Base-by-base conservation (phyloP, 92 coral and sea anemone species). In the Pocillopora grandis region DNA sequence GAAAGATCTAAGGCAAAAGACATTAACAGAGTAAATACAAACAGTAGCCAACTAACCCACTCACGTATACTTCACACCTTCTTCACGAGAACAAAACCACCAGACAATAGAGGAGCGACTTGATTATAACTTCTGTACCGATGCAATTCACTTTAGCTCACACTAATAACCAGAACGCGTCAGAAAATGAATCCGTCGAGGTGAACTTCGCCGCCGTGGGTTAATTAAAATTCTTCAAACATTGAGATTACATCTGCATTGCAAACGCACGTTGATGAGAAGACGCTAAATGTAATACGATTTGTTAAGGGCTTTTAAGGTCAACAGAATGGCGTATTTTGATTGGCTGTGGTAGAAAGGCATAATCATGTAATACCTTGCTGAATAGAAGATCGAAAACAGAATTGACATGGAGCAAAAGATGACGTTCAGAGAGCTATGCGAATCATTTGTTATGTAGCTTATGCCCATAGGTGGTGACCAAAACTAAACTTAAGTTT, bases 171-270 rank as follows among this genome's bases (percentile, higher is more conserved):
- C 18, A 56, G 65, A 75, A 17, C 21, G 57, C 2, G 1, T 7
- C 20, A 71, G 58, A 71, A 71, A 36, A 13, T 4, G 3, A 36
- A 42, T 42, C 52, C 8, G 52, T 42, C 52, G 52, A 3, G 8
- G 52, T 42, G 8, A 42, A 42, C 52, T 42, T 42, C 8, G 52
- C 52, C 52, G 31, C 68, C n/a, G 69, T 33, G 57, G n/a, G 12
- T 37, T 76, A 27, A 76, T 76, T 59, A 16, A 16, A 31, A 58
- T 76, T 57, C 80, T 60, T 76, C 35, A 76, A 76, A 61, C 68
- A 75, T 20, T 56, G 18, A 66, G 79, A 27, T 16, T 8, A 16
- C 33, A 76, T 60, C 68, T 61, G 80, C 68, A 76, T 76, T 55
- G 17, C 66, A 76, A 62, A 76, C 78, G 42, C 49, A 17, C 78